phyloP scores from a whole-genome alignment of 2,113 vertebrate genomes.

The Ctenodactylus gundi region DNA sequence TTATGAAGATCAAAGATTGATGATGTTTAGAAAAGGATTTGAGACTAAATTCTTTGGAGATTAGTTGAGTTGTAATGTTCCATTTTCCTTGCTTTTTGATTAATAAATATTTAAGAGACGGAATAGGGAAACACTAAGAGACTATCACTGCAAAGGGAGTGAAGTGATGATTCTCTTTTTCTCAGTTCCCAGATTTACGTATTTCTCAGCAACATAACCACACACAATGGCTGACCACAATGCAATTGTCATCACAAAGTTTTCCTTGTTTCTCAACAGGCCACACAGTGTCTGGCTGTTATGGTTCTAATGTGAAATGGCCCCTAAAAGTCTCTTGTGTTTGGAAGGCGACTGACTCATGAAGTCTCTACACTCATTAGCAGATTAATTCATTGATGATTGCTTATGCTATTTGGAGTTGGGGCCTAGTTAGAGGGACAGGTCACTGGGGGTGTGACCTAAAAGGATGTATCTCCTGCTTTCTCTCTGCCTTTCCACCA shows the following conservation, averaged over 20 bases:
- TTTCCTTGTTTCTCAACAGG: neutral
- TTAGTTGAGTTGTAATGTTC: slow-evolving; percentile 5
- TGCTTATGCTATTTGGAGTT: no score
- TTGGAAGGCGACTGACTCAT: no score
- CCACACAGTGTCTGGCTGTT: neutral
- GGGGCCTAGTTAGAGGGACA: no score
- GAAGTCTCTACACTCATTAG: no score
- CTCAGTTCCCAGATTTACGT: neutral
- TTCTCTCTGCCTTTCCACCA: no score
- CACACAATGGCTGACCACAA: neutral
- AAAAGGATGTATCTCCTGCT: no score
- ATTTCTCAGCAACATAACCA: neutral
- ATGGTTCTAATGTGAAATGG: no score
- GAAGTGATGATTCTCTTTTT: neutral
- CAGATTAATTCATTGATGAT: no score
- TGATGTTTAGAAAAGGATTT: neutral
- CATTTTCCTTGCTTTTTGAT: slow-evolving; percentile 18
- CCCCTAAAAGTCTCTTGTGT: no score
- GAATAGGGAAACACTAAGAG: neutral
- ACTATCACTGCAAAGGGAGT: neutral
- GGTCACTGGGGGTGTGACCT: no score
- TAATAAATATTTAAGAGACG: slow-evolving; percentile 20
- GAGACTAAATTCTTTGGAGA: neutral
- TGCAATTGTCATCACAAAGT: neutral
- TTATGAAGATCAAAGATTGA: neutral